Conservation (phyloP, 2,888 invertebrate genomes). For the Blastobasis adustella region DNA sequence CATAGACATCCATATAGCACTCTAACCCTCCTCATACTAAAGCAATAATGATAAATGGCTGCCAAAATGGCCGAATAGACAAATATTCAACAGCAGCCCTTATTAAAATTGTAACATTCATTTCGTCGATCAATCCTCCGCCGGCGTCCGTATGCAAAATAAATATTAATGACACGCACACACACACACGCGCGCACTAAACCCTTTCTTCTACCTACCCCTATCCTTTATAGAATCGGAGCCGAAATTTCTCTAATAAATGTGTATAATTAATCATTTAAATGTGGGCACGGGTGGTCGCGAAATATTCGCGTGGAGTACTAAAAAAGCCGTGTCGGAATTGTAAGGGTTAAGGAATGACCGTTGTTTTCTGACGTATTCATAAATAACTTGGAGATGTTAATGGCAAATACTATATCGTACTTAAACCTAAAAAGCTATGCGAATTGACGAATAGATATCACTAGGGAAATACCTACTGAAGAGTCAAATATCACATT, state of each 20-base stretch:
- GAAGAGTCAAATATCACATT: background rate
- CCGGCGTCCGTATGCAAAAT: conserved; percentile 56
- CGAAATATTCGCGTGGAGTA: conserved; percentile 9
- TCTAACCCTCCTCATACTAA: no score
- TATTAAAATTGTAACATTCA: conserved; percentile 11
- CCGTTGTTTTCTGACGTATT: no score
- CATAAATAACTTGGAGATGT: no score
- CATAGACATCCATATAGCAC: no score
- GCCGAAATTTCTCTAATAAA: conserved; percentile 66
- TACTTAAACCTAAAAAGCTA: no score
- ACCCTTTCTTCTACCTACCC: conserved; percentile 64
- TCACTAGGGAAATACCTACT: background rate
- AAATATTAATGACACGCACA: conserved; percentile 61
- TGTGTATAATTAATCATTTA: conserved; percentile 69
- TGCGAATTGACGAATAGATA: no score
- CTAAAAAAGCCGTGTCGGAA: no score
- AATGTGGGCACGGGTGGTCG: conserved; percentile 36
- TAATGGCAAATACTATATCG: no score
- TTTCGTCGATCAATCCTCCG: conserved; percentile 36
- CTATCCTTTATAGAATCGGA: conserved; percentile 37
- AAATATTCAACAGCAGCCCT: conserved; percentile 4
- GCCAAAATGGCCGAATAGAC: background rate
- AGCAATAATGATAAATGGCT: no score
- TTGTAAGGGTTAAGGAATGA: no score
- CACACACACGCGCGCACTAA: conserved; percentile 30